Evolutionary conservation across 2,113 vertebrate species (phyloP).

Genomic region (Pimephales promelas): DNA sequence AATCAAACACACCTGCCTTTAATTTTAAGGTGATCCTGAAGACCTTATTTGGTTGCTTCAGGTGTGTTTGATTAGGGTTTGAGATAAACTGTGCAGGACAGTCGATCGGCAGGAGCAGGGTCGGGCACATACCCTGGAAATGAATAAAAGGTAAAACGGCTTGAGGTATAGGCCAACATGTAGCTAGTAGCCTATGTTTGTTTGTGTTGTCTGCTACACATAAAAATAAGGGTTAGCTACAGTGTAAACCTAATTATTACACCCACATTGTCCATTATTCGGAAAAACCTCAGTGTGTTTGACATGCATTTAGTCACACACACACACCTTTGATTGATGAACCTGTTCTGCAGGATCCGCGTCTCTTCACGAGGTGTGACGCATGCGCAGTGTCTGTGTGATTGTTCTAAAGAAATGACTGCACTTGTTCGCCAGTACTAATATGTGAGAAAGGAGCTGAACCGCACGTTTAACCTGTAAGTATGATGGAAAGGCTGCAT

Average conservation of each 20-base stretch:
- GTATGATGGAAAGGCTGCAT: background rate
- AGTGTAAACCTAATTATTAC: background rate
- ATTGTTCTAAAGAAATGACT: no score
- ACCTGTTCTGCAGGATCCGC: conserved; percentile 10
- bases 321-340: background rate
- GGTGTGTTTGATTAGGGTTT: no score
- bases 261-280: background rate
- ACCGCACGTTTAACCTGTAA: background rate
- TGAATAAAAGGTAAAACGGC: no score
- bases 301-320: background rate
- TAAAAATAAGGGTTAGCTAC: background rate
- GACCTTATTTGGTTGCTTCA: no score
- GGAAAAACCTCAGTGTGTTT: background rate
- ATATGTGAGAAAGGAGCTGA: background rate
- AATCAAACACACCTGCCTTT: no score
- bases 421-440: background rate
- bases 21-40: no score
- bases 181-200: background rate
- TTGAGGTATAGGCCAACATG: no score
- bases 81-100: no score
- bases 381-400: background rate
- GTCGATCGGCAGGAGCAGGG: no score
- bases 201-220: background rate
- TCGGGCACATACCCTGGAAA: no score
- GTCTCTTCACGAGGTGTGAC: background rate